Conservation (phyloP, 2,797 vertebrate species). For the Chiroxiphia lanceolata region DNA sequence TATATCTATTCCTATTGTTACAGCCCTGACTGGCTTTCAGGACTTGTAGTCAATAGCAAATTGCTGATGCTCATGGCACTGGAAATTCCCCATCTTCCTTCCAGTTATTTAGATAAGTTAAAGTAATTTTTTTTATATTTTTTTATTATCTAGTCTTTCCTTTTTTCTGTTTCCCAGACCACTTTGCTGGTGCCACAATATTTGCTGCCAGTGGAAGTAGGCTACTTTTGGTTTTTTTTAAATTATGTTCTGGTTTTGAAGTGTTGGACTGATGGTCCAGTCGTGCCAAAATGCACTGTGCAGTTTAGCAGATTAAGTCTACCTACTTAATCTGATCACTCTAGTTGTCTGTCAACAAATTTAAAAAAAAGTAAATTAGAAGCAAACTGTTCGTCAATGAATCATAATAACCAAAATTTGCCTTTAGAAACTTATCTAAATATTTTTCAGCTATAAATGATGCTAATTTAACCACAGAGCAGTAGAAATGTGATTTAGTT, state of each 20-base stretch:
- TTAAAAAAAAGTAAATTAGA: neutral
- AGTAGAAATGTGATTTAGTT: neutral
- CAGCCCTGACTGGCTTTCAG: neutral
- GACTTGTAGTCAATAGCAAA: neutral
- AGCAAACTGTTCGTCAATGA: neutral
- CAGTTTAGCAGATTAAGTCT: neutral
- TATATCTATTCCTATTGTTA: neutral
- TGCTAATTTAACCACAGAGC: neutral
- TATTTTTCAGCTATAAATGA: neutral
- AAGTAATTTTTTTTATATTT: neutral
- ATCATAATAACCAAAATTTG: neutral
- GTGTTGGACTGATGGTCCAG: neutral
- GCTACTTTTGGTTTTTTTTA: neutral
- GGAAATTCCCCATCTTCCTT: neutral
- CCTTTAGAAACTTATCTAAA: neutral
- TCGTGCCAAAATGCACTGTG: neutral
- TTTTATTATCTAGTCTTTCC: neutral
- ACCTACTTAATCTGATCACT: neutral
- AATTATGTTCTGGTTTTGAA: neutral
- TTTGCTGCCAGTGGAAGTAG: neutral
- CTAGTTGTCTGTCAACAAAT: neutral
- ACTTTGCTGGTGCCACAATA: neutral
- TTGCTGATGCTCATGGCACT: neutral
- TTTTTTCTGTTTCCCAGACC: neutral
- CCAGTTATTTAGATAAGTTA: neutral